Evolutionary conservation across 2,797 vertebrate species (phyloP).

Genomic region (Leuciscus waleckii): DNA sequence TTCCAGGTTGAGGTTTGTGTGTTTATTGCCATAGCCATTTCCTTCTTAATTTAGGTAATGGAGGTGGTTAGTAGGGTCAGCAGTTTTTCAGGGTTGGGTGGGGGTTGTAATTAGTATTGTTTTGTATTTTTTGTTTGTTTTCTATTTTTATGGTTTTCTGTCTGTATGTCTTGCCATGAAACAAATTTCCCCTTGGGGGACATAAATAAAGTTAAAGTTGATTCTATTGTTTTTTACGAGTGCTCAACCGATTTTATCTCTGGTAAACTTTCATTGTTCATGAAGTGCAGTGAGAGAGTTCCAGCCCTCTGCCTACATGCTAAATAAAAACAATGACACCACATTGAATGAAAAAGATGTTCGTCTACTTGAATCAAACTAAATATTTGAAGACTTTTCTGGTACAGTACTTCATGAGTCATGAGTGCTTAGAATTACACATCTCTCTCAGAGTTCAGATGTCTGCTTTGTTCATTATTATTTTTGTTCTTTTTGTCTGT

Average conservation of each 20-base stretch:
- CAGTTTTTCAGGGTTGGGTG: too few species aligned
- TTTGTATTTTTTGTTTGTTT: too few species aligned
- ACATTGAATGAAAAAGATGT: not conserved
- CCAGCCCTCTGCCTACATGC: not conserved
- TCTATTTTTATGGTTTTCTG: too few species aligned
- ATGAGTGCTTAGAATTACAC: not conserved
- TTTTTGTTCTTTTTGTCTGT: not conserved
- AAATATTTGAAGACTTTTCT: conserved; percentile 12
- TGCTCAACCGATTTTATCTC: not conserved
- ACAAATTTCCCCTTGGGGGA: too few species aligned
- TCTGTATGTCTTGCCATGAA: too few species aligned
- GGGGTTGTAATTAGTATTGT: too few species aligned
- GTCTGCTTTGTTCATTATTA: not conserved
- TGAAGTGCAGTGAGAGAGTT: not conserved
- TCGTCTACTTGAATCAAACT: not conserved
- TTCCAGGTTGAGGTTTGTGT: conserved; percentile 81
- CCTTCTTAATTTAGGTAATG: too few species aligned
- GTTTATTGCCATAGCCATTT: not conserved
- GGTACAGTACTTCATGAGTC: not conserved
- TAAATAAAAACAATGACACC: not conserved
- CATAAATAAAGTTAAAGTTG: too few species aligned
- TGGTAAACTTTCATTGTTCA: conserved; percentile 22
- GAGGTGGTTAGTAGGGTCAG: too few species aligned
- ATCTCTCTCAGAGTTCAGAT: not conserved
- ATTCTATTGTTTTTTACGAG: not conserved